These are phyloP conservation scores for Antechinus flavipes DNA, from an alignment of 2,113 vertebrate genomes.

Conservation along the genomic window DNA sequence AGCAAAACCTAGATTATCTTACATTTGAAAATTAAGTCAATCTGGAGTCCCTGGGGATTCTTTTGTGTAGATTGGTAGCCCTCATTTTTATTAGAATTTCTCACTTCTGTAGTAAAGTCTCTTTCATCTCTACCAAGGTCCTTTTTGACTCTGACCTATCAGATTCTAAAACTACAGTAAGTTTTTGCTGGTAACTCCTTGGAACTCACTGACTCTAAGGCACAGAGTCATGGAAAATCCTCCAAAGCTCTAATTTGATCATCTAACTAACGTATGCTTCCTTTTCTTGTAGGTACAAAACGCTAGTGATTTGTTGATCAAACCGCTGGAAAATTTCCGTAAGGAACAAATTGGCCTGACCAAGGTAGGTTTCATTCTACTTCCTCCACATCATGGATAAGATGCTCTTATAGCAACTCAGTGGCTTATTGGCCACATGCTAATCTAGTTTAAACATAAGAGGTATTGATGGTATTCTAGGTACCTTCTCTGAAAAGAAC, in stretches of 20 bases:
- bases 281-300: slow-evolving; percentile 92
- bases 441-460: neutral
- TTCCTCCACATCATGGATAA: neutral
- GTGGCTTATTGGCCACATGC: neutral
- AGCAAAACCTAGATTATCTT: neutral
- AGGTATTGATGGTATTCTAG: slow-evolving; percentile 1
- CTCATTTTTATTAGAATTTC: neutral
- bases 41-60: neutral
- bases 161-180: neutral
- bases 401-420: neutral
- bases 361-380: slow-evolving; percentile 87
- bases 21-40: neutral
- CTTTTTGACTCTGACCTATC: neutral
- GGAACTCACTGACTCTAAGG: neutral
- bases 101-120: neutral
- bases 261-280: neutral
- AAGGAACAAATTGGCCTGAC: slow-evolving; percentile 97
- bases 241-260: neutral
- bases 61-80: neutral
- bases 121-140: neutral
- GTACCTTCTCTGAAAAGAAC: neutral
- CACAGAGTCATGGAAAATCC: neutral
- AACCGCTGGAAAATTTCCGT: slow-evolving; percentile 96
- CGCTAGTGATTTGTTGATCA: slow-evolving; percentile 95
- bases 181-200: neutral